Evolutionary conservation across 2,888 invertebrate species (phyloP), one percentile per base, ranked within the genome.

Genomic region (Dinocampus coccinellae): DNA sequence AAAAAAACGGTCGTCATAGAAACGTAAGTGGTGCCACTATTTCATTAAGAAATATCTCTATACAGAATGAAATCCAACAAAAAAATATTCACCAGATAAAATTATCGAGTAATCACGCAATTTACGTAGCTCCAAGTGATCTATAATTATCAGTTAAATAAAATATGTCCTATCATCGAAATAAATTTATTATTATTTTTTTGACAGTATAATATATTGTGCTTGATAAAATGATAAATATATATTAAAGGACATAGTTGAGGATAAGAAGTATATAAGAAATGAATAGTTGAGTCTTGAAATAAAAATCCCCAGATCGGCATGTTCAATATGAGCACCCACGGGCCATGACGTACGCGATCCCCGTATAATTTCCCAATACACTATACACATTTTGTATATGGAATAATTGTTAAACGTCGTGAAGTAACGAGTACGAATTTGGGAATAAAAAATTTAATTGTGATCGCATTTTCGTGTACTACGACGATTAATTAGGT

Each of bases 261-360:
- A 13, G n/a, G 7, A 29, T 39, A n/a, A 42, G 11, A 11, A 4
- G 10, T 13, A 64, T 22, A 39, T 47, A 64, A 63, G 58, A 64
- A 29, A 24, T 7, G 52, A 34, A 39, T 11, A 36, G 58, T 36
- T n/a, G 16, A 64, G 26, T 39, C 24, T 34, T 4, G 36, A 36
- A 58, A 72, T 52, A 76, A 77, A 78, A 72, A 61, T 72, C 71
- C 73, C 79, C 76, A 79, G 78, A 66, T 57, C 63, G 60, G 52
- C 70, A 73, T 69, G 72, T 73, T 75, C 72, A 61, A 58, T 62
- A 65, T 3, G 2, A 47, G 47, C 47, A 47, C 47, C 47, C 63
- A 72, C 72, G 64, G 71, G 73, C 74, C 47, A 76, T 80, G 80
- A 82, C 82, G 82, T 84, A 79, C 79, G 79, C 80, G 81, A 82